Evolutionary conservation across 2,113 vertebrate genomes (phyloP).

Genomic region (Lates calcarifer): DNA sequence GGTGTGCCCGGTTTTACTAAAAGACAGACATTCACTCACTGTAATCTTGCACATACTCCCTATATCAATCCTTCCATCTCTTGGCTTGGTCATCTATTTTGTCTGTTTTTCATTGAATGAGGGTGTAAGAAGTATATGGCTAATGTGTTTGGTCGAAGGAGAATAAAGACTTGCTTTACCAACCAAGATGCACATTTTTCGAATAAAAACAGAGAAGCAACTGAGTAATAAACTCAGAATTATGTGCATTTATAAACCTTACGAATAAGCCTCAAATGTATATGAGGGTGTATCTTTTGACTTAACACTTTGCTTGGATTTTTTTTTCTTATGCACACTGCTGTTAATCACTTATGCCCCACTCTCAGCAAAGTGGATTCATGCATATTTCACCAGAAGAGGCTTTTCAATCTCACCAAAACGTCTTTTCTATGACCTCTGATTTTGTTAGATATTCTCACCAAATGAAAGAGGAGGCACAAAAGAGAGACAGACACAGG

Average conservation of each 20-base stretch:
- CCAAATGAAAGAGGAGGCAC: conserved; percentile 11
- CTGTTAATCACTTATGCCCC: background rate
- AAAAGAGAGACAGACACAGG: background rate
- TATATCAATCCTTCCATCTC: background rate
- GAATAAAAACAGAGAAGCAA: background rate
- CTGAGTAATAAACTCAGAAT: background rate
- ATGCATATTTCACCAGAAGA: too few relatives aligned
- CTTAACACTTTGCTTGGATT: too few relatives aligned
- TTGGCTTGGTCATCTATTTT: background rate
- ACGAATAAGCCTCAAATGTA: background rate
- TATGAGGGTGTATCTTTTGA: too few relatives aligned
- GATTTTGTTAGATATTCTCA: conserved; percentile 12
- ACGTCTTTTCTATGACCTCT: conserved; percentile 4
- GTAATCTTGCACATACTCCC: background rate
- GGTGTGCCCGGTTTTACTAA: background rate
- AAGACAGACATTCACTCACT: background rate
- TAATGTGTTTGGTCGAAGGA: too few relatives aligned
- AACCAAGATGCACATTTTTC: too few relatives aligned
- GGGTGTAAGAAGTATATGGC: too few relatives aligned
- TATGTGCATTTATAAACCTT: background rate
- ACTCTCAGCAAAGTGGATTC: background rate
- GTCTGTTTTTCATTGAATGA: background rate
- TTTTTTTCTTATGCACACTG: background rate
- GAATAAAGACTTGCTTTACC: too few relatives aligned
- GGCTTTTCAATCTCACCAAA: conserved; percentile 16